Conservation (phyloP, 2,797 vertebrate species). For the Hypotaenidia okinawae region DNA sequence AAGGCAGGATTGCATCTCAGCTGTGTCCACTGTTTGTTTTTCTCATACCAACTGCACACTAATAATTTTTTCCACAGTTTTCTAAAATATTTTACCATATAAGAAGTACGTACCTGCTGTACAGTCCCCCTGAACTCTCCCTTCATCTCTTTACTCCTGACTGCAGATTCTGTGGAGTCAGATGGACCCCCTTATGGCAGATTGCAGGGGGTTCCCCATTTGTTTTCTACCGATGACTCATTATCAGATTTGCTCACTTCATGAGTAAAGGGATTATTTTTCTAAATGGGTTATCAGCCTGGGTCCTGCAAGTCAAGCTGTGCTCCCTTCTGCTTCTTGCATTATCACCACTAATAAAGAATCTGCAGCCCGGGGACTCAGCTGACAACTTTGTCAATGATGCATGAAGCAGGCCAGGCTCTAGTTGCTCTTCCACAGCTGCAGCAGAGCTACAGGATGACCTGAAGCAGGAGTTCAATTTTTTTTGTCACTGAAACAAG, state of each 20-base stretch:
- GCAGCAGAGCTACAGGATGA: not conserved
- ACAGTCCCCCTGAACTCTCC: not conserved
- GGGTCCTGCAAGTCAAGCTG: conserved; percentile 35
- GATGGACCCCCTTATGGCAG: not conserved
- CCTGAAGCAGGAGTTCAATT: not conserved
- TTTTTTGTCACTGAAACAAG: not conserved
- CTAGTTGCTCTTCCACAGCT: not conserved
- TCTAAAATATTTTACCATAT: not conserved
- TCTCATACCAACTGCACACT: not conserved
- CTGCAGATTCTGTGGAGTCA: not conserved
- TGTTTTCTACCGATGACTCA: conserved; percentile 31
- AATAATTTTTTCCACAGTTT: not conserved
- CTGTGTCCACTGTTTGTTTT: not conserved
- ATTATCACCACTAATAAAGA: conserved; percentile 48
- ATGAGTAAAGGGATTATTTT: conserved; percentile 43
- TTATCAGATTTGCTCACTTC: conserved; percentile 42
- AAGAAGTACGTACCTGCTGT: not conserved
- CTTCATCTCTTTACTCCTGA: not conserved
- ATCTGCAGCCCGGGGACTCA: conserved; percentile 3
- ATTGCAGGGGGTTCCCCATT: not conserved
- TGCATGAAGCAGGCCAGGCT: not conserved
- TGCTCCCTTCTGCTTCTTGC: conserved; percentile 37
- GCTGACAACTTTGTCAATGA: conserved; percentile 32
- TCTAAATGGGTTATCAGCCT: not conserved
- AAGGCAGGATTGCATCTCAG: not conserved